phyloP scores from a whole-genome alignment of 1,140 invertebrate species.

The Microvelia longipes region DNA sequence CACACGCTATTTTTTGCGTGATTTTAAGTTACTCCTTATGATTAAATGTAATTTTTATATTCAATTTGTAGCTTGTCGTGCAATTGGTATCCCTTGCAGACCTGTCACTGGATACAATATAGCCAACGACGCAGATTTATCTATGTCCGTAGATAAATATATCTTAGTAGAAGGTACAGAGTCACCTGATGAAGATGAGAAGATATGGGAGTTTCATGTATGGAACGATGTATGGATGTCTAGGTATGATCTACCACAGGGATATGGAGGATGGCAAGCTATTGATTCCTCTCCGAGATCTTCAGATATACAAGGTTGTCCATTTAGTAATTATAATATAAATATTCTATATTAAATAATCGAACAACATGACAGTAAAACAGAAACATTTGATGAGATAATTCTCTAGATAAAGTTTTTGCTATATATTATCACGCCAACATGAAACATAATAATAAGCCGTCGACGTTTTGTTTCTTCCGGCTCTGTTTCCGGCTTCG shows the following conservation, averaged over 20 bases:
- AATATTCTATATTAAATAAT: neutral
- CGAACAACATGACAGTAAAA: neutral
- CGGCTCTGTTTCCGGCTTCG: too few relatives aligned
- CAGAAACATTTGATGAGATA: constrained; percentile 2
- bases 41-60: too few relatives aligned
- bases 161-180: constrained; percentile 38
- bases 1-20: too few relatives aligned
- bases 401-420: constrained; percentile 13
- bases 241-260: constrained; percentile 50
- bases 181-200: constrained; percentile 31
- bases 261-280: constrained; percentile 63
- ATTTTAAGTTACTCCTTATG: too few relatives aligned
- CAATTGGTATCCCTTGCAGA: constrained; percentile 50
- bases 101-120: constrained; percentile 60
- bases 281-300: constrained; percentile 50
- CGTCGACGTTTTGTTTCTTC: too few relatives aligned
- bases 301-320: neutral
- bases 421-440: too few relatives aligned
- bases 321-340: neutral
- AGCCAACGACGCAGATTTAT: constrained; percentile 53
- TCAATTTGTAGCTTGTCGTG: constrained; percentile 38
- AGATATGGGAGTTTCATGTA: constrained; percentile 64
- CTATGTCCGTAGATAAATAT: constrained; percentile 42
- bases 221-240: constrained; percentile 76
- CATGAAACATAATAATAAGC: too few relatives aligned